These are phyloP conservation scores for Condylura cristata DNA, from an alignment of 2,113 vertebrate species.

Conservation along the genomic window DNA sequence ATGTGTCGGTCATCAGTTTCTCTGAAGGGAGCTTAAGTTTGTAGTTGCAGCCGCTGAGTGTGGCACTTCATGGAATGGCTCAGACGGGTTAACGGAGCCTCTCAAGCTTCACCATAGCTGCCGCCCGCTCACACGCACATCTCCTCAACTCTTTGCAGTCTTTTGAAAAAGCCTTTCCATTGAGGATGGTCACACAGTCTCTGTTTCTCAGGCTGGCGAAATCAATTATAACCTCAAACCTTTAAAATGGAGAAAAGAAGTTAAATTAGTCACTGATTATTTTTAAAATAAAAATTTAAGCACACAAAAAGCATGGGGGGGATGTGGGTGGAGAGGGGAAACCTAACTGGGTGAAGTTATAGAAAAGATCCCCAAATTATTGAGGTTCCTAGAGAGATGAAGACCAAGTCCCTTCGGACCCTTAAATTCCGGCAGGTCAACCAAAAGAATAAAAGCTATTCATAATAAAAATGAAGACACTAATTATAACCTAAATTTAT, in stretches of 20 bases:
- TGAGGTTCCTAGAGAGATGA: background rate
- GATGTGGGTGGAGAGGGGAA: background rate
- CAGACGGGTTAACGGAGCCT: background rate
- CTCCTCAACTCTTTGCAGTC: conserved; percentile 74
- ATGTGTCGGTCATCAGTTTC: background rate
- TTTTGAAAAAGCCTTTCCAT: conserved; percentile 73
- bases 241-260: background rate
- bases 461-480: background rate
- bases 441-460: background rate
- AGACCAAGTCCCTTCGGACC: background rate
- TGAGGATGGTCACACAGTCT: conserved; percentile 76
- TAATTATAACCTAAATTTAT: background rate
- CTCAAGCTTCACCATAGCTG: background rate
- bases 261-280: background rate
- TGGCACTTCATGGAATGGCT: accelerated
- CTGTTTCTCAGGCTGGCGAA: conserved; percentile 31
- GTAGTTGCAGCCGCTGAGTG: background rate
- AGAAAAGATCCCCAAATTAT: background rate
- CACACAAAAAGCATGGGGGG: background rate
- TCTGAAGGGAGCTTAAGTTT: background rate
- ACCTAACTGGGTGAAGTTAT: background rate
- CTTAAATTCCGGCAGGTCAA: background rate
- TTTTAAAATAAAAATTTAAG: background rate
- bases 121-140: conserved; percentile 47
- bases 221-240: conserved; percentile 73